These are phyloP conservation scores for Dinomys branickii DNA, from an alignment of 2,113 vertebrate species.

Conservation along the genomic window DNA sequence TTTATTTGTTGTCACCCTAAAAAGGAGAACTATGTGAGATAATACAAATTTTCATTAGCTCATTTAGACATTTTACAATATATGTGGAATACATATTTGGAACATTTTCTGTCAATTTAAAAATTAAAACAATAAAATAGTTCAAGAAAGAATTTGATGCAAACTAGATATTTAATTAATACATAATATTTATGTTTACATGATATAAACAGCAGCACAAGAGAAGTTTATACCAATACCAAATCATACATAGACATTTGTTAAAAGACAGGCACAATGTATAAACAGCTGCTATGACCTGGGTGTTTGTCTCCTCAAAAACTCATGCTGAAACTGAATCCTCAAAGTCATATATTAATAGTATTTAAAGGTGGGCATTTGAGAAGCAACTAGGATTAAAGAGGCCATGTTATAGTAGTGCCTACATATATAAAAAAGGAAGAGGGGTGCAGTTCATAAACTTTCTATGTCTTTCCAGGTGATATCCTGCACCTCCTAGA, in stretches of 20 bases:
- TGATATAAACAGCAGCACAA: not conserved
- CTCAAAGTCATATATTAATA: not conserved
- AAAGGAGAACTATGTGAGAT: not conserved
- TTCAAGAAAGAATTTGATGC: conserved; percentile 15
- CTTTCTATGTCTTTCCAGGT: not conserved
- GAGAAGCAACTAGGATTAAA: not conserved
- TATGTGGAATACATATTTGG: not conserved
- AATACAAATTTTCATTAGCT: not conserved
- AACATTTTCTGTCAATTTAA: not conserved
- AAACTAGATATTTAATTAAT: not conserved
- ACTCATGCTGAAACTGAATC: not conserved
- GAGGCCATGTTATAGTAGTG: not conserved
- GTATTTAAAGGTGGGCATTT: not conserved
- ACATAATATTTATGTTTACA: not conserved
- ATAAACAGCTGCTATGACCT: not conserved
- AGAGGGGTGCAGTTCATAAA: not conserved
- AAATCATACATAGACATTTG: not conserved
- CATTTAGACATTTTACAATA: not conserved
- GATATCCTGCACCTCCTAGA: too few relatives aligned
- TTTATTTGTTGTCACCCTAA: not conserved
- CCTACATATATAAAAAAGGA: not conserved
- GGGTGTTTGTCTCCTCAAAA: not conserved
- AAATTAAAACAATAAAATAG: not conserved
- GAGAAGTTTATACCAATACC: not conserved
- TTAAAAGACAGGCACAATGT: not conserved